phyloP scores from a whole-genome alignment of 2,888 invertebrate species.

The Lasioglossum marginatum region DNA sequence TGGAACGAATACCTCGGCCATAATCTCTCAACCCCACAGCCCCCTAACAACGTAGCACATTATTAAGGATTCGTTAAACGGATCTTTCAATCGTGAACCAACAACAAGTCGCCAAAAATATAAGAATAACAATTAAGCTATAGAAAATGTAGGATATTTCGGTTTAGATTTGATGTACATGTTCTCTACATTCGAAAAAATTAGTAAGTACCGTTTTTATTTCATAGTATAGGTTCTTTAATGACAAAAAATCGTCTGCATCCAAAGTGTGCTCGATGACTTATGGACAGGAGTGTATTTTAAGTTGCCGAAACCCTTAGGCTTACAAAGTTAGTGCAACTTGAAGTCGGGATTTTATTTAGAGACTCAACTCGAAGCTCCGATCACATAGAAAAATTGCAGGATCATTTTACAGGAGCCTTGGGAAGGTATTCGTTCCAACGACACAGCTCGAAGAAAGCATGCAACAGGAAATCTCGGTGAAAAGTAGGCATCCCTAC shows the following conservation, averaged over 20 bases:
- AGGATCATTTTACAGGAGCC: neutral
- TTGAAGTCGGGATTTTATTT: neutral
- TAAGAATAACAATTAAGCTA: too few species aligned
- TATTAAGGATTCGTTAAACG: too few species aligned
- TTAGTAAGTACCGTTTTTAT: too few species aligned
- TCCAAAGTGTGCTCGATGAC: too few species aligned
- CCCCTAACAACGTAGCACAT: neutral
- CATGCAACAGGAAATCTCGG: constrained; percentile 3
- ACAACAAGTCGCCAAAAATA: too few species aligned
- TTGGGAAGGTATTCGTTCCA: neutral
- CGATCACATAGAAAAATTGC: neutral
- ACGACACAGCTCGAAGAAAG: neutral
- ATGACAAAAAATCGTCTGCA: too few species aligned
- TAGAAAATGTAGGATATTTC: too few species aligned
- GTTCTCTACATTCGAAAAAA: too few species aligned
- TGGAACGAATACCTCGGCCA: neutral
- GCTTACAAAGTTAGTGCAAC: neutral
- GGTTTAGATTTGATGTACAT: too few species aligned
- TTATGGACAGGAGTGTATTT: too few species aligned
- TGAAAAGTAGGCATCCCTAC: neutral
- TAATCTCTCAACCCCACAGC: neutral
- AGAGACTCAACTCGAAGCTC: neutral
- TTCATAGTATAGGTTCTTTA: too few species aligned
- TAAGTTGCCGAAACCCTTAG: neutral
- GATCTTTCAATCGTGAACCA: too few species aligned